phyloP scores from a whole-genome alignment of 2,888 invertebrate genomes.

The Sarcophaga carnaria region DNA sequence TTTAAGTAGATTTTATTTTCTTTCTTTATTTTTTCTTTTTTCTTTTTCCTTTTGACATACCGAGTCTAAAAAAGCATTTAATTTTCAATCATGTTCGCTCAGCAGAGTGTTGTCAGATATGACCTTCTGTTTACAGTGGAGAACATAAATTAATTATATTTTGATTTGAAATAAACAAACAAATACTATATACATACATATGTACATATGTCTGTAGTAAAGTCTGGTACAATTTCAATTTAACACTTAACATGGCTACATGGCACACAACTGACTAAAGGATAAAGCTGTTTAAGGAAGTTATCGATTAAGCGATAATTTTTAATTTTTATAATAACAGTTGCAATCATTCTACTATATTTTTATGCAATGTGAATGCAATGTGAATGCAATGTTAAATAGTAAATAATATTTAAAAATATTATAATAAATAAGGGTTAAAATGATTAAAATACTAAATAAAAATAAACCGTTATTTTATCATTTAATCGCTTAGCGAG shows the following conservation, averaged over 20 bases:
- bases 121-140: constrained; percentile 41
- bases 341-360: too few species aligned
- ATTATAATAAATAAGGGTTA: neutral
- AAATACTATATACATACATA: too few species aligned
- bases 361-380: too few species aligned
- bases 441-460: neutral
- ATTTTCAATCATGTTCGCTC: constrained; percentile 40
- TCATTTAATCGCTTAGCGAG: neutral
- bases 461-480: neutral
- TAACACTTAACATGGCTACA: too few species aligned
- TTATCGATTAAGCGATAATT: too few species aligned
- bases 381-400: too few species aligned
- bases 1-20: neutral
- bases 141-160: constrained; percentile 33
- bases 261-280: too few species aligned
- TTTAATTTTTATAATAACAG: too few species aligned
- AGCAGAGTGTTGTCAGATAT: constrained; percentile 49
- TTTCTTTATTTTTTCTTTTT: neutral
- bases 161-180: neutral
- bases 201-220: too few species aligned
- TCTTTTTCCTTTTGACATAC: neutral
- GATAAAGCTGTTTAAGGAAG: too few species aligned
- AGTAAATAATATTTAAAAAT: neutral
- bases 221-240: too few species aligned
- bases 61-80: constrained; percentile 18